These are phyloP conservation scores for Drosophila mauritiana DNA, from an alignment of 1,140 invertebrate species.

Conservation along the genomic window DNA sequence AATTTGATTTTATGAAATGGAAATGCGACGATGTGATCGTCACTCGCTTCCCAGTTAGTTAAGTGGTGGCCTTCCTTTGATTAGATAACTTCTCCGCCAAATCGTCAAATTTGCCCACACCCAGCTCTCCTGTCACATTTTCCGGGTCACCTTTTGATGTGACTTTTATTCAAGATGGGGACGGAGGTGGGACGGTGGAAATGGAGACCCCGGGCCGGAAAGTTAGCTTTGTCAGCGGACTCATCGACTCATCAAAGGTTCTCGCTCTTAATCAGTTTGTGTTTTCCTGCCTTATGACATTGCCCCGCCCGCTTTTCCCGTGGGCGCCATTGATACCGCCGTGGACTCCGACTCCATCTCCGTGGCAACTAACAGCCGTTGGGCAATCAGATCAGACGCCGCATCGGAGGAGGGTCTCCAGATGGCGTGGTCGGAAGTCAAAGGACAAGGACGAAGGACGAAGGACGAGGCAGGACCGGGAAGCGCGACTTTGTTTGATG, in stretches of 20 bases:
- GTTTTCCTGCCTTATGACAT: slow-evolving; percentile 48
- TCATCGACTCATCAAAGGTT: slow-evolving; percentile 48
- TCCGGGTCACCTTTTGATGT: slow-evolving; percentile 28
- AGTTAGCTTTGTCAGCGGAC: slow-evolving; percentile 19
- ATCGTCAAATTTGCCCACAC: neutral
- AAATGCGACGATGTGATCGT: neutral
- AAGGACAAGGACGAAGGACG: neutral
- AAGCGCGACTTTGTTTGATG: slow-evolving; percentile 41
- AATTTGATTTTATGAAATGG: neutral
- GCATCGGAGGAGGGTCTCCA: slow-evolving; percentile 9
- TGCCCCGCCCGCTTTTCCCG: slow-evolving; percentile 19
- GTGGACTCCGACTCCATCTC: neutral
- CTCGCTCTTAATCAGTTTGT: slow-evolving; percentile 49
- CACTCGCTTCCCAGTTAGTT: neutral
- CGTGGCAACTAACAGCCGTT: slow-evolving; percentile 43
- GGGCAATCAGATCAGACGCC: slow-evolving; percentile 49
- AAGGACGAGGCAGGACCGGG: neutral
- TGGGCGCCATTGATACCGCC: slow-evolving; percentile 35
- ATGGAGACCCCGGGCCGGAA: neutral
- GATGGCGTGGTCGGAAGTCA: slow-evolving; percentile 2
- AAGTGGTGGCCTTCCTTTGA: neutral
- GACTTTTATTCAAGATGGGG: slow-evolving; percentile 18
- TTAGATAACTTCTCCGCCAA: neutral
- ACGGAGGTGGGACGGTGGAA: neutral
- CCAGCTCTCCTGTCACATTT: no score